Base-by-base conservation (phyloP, 92 coral and sea anemone genomes). In the Umimayanthus kanabou region DNA sequence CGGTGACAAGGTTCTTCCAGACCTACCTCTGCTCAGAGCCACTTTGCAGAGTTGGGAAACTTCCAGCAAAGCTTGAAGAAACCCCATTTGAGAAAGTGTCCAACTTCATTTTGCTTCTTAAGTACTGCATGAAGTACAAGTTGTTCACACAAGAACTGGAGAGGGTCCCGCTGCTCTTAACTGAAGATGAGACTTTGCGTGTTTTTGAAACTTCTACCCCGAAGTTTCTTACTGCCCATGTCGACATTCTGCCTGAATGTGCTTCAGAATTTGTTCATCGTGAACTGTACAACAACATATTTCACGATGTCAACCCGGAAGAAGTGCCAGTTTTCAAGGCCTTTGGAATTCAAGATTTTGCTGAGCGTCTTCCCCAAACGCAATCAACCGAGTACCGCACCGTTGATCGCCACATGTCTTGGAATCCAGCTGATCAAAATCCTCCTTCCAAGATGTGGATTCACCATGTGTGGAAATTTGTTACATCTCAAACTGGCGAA, bases 161-260 rank as follows among this genome's bases (percentile, higher is more conserved):
- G 0, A 95, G 95, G 5, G 91, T 94, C 23, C 98, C 98, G 16
- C 80, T 96, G 69, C 85, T 96, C 39, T 76, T 93, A n/a, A 96
- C 98, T 6, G 93, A 96, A 73, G 96, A 96, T 91, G 88, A 85
- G 5, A 39, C 58, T 10, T 70, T 96, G 9, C 91, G 92, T 13
- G 92, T 50, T 9, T 96, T 94, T 55, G 85, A 91, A 37, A 0
- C 22, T 16, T 7, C 18, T 1, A 72, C 79, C 22, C 92, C 88
- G 5, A 93, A 75, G 25, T 96, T 88, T 61, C 50, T 89, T 16
- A 89, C 95, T 65, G 50, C 11, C 4, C 79, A 80, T 82, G 23
- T 33, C 20, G 91, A 84, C 13, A 53, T 94, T 73, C 81, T 92
- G 40, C 96, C 96, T 0, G 29, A 50, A 15, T 86, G 79, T 10